Base-by-base conservation (phyloP, 23 tunicate genomes). In the Ascidia mentula region DNA sequence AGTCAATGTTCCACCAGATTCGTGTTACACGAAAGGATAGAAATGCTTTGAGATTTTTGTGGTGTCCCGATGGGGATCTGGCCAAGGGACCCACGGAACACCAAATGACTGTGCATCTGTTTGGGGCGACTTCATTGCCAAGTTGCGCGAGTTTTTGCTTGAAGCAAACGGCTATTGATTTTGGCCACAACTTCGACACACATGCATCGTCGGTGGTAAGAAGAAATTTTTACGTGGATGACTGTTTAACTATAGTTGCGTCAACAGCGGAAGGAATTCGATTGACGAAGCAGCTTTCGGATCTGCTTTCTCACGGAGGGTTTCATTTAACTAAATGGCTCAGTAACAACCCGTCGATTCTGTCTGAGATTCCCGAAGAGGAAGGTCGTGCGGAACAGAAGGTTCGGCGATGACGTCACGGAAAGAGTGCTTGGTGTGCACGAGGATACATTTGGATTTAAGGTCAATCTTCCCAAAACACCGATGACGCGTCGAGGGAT, bases 251-350 rank as follows among this genome's bases (percentile, higher is more conserved):
- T 12, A 60, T 74, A 31, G 74, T 79, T 34, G 45, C 74, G 2
- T 42, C 74, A 0, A 26, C 46, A n/a, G 45, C 32, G 26, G 74
- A 60, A 12, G 74, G 37, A 9, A 79, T 79, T 36, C 74, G 17
- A 22, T 0, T 61, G 31, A 79, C 45, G 5, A 36, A 60, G 1
- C 38, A 79, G 59, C 32, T 79, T 35, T 34, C 74, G 6, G 74
- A 69, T 34, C n/a, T 38, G 26, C 5, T 79, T 46, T 34, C 28
- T 3, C 37, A 34, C 6, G 83, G 72, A 33, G 83, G 83, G 34
- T 79, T 79, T 34, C 74, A 65, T 46, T 45, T 79, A 18, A 79
- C 83, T n/a, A 61, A 79, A 60, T 79, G 83, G 83, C 46, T 38
- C 34, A 37, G 20, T 17, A 75, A 39, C 26, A 38, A 39, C 53